phyloP scores from a whole-genome alignment of 2,888 invertebrate species.

The Perizoma affinitatum region DNA sequence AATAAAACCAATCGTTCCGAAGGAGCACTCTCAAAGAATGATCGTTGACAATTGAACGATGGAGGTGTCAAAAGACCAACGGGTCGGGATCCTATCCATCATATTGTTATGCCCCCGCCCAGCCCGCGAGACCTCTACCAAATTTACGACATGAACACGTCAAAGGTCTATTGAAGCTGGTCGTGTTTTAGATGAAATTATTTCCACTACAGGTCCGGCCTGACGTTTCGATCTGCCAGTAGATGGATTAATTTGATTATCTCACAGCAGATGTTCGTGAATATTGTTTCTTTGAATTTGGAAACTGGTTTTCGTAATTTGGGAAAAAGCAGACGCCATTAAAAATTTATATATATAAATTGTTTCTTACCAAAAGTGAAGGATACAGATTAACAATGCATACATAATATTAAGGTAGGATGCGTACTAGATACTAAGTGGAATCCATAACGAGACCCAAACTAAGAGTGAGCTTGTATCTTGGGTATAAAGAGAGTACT shows the following conservation, averaged over 20 bases:
- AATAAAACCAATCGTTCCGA: conserved; percentile 68
- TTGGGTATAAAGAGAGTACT: too few species aligned
- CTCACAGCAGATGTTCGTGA: conserved; percentile 72
- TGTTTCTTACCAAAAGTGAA: too few species aligned
- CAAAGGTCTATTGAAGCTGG: conserved; percentile 49
- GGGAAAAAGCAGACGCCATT: neutral
- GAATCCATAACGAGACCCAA: too few species aligned
- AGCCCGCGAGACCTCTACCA: conserved; percentile 44
- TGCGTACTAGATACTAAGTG: too few species aligned
- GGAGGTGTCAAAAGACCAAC: conserved; percentile 75
- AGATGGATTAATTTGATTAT: conserved; percentile 84
- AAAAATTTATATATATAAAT: neutral
- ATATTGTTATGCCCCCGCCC: conserved; percentile 61
- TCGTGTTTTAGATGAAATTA: conserved; percentile 66
- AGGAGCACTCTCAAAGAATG: conserved; percentile 69
- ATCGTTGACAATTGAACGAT: conserved; percentile 79
- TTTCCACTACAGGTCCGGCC: conserved; percentile 74
- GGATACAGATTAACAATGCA: too few species aligned
- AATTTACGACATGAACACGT: conserved; percentile 18
- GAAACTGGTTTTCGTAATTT: conserved; percentile 14
- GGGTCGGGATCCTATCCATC: conserved; percentile 75
- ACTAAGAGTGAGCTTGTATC: too few species aligned
- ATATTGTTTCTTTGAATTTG: conserved; percentile 13
- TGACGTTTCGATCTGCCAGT: conserved; percentile 82
- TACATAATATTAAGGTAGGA: too few species aligned